phyloP scores from a whole-genome alignment of 2,113 vertebrate genomes.

The Oreotrochilus melanogaster region DNA sequence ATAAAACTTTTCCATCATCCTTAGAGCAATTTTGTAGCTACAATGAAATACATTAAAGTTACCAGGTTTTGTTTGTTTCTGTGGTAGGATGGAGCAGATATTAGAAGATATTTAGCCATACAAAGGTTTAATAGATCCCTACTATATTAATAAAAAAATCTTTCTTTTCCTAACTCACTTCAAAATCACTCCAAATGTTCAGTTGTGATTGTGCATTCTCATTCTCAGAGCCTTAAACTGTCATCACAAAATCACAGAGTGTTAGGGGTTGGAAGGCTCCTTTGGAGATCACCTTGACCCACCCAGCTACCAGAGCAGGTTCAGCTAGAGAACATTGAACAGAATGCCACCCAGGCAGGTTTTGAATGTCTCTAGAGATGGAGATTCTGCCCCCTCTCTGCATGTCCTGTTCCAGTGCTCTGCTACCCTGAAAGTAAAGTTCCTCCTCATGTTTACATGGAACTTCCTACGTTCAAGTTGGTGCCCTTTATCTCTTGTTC shows the following conservation, averaged over 20 bases:
- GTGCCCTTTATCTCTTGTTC: no score
- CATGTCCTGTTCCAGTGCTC: no score
- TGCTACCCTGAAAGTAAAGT: no score
- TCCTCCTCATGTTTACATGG: no score
- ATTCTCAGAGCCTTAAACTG: background rate
- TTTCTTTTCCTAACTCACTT: background rate
- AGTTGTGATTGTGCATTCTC: background rate
- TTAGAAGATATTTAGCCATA: background rate
- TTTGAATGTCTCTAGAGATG: no score
- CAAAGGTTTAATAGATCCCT: background rate
- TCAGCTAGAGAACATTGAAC: no score
- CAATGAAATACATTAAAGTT: background rate
- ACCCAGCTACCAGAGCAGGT: no score
- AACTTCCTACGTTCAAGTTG: no score
- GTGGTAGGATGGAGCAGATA: background rate
- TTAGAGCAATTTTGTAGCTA: background rate
- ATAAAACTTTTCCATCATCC: background rate
- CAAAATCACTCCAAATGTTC: background rate
- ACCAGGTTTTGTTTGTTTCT: background rate
- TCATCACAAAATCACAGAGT: background rate
- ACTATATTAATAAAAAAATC: background rate
- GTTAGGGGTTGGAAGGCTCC: no score
- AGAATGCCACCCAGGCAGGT: no score
- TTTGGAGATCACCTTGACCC: no score
- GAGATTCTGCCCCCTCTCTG: no score